Conservation (phyloP, 2,888 invertebrate genomes). For the Lypha dubia region DNA sequence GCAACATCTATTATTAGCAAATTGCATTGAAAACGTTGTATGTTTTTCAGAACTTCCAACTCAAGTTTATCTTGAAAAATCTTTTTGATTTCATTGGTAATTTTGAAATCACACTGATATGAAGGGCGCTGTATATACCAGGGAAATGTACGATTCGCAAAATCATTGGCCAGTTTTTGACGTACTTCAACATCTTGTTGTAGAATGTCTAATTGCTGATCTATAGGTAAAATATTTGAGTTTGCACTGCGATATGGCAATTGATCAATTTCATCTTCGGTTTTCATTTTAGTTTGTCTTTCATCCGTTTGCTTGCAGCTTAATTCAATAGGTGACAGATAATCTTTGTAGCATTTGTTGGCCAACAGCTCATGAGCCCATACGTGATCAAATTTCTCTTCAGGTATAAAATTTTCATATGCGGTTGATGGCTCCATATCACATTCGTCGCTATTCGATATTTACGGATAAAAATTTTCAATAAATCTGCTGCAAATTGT, state of each 20-base stretch:
- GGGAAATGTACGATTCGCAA: slow-evolving; percentile 76
- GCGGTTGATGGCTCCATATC: slow-evolving; percentile 66
- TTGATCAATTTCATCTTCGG: slow-evolving; percentile 19
- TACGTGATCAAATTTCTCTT: slow-evolving; percentile 73
- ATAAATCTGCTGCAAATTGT: slow-evolving; percentile 73
- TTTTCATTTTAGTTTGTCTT: not conserved
- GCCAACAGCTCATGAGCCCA: slow-evolving; percentile 76
- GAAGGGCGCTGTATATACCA: slow-evolving; percentile 75
- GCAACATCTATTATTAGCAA: slow-evolving; percentile 78
- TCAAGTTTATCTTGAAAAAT: slow-evolving; percentile 75
- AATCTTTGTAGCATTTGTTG: slow-evolving; percentile 74
- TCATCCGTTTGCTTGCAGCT: slow-evolving; percentile 47
- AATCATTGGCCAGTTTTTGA: slow-evolving; percentile 76
- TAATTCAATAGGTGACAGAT: slow-evolving; percentile 73
- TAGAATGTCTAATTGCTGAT: slow-evolving; percentile 64
- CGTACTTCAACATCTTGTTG: slow-evolving; percentile 71
- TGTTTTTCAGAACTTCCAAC: slow-evolving; percentile 73
- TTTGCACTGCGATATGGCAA: slow-evolving; percentile 37
- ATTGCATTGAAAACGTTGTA: slow-evolving; percentile 75
- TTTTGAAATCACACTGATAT: slow-evolving; percentile 70
- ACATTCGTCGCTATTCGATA: slow-evolving; percentile 77
- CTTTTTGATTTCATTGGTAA: slow-evolving; percentile 70
- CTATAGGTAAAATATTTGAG: slow-evolving; percentile 71
- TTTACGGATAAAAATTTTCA: slow-evolving; percentile 78
- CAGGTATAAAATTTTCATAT: slow-evolving; percentile 74